Base-by-base conservation (phyloP, 1,140 invertebrate genomes). In the Drosophila subobscura region DNA sequence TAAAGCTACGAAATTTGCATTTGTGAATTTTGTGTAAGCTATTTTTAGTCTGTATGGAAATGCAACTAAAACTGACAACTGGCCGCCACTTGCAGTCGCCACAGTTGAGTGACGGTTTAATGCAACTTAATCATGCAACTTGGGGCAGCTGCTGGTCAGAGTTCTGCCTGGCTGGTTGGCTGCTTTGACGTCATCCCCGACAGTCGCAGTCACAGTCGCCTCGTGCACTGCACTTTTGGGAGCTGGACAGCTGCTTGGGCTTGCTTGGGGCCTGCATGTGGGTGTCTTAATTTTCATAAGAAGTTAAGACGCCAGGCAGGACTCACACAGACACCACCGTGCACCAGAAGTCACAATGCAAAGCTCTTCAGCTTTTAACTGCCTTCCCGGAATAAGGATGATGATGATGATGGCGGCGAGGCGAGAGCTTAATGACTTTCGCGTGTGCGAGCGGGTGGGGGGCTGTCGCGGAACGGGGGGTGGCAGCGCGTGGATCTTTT, bases 51-150 rank as follows among this genome's bases (percentile, higher is more conserved):
- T 25, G 12, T 22, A 58, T 37, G 22, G 3, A 29, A 70, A 29
- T 42, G 42, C 46, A 41, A 37, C 51, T 51, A 27, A 45, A 65
- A 50, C 59, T 72, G 72, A 47, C 45, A 63, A 27, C 6, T 37
- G 40, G 23, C 37, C 25, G 42, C 42, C 53, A 60, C 49, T 57
- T 57, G 72, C 66, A 63, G 51, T 20, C 16, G 16, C 53, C 40
- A 33, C 46, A 27, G 16, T 50, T 67, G 60, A 58, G 65, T 83
- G 74, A 72, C 79, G 71, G 57, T 78, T 59, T 60, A 83, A 83
- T 83, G 79, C 79, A 83, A 75, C 74, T 63, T 78, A 75, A 84
- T 75, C 79, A 63, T 37, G 70, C 52, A n/a, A 52, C 33, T 49
- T 51, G 37, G 16, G 33, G 42, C 63, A 72, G 64, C 63, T 50